Base-by-base conservation (phyloP, 2,113 vertebrate species). In the Engystomops pustulosus region DNA sequence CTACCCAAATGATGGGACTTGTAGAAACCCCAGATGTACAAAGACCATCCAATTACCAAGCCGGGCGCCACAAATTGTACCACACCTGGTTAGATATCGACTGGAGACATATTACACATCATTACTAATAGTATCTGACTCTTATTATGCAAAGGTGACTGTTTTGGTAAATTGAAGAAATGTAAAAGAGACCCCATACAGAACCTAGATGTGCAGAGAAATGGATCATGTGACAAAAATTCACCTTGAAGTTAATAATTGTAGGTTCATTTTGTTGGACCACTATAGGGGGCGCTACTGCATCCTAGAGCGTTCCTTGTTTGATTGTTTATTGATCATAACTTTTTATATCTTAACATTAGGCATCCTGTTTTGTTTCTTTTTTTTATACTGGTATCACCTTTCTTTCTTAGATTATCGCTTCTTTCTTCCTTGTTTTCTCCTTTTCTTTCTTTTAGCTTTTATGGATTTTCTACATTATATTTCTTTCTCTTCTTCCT, bases 31-130 rank as follows among this genome's bases (percentile, higher is more conserved):
- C 67, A 81, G 47, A 53, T 81, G 80, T 41, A 71, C 76, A 79
- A 38, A 60, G 23, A 51, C 76, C 20, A 3, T 79, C 34, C 38
- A 79, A 79, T 62, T 79, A 79, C 55, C 55, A 27, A 38, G 51
- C 55, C n/a, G 23, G 30, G 74, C 71, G 15, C 27, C 45, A 5
- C 11, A 74, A 44, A 77, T 58, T 34, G 23, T 14, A 30, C 74
- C 74, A 55, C 74, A 77, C 74, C 49, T 77, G 74, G 74, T 14
- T 30, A 77, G 49, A 77, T 55, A 58, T 58, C 25, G 74, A 55
- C 49, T 23, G 47, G 20, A 2, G 45, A 14, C 45, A 36, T 20
- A 77, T 77, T 11, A 58, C 72, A 58, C 6, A 58, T 77, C 32
- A 36, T 3, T 38, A 58, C 49, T 55, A 67, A 70, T 23, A 70